Base-by-base conservation (phyloP, 2,888 invertebrate species). In the Camptogramma bilineatum region DNA sequence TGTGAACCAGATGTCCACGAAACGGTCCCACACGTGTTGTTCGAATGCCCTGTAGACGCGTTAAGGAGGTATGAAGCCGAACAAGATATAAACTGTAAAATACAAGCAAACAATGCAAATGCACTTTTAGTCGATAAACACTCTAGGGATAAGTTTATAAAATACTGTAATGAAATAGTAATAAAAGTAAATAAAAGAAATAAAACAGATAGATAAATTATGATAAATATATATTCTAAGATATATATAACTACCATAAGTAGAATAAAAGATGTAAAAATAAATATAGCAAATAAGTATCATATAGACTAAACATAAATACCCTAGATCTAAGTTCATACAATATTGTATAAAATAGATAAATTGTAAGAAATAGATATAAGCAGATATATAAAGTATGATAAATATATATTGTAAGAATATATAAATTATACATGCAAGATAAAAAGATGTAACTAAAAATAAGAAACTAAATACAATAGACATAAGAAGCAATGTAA, bases 1-100 rank as follows among this genome's bases (percentile, higher is more conserved):
- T 72, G 72, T 13, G 69, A 72, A 0, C 67, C 64, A 0, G 57
- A 0, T 0, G 8, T 1, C 0, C 4, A 13, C 0, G 69, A 68
- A 18, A 58, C 59, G 0, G 9, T 55, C 0, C 0, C 5, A 0
- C 70, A 70, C 13, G 34, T 67, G 0, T 1, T 67, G 0, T 19
- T 52, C 10, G 60, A 64, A 2, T 69, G 69, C 18, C 64, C 64
- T 0, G 31, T 51, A 0, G 47, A 13, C 31, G 57, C 62, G 57
- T 54, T 58, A 55, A 60, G 63, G 10, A 52, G 52, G 18, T 52
- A 34, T 10, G 28, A 52, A 9, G 2, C 17, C 0, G 28, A 34
- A 4, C 18, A 52, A 4, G 60, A 61, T 62, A 58, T 62, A 58
- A 64, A 62, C n/a, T 18, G 39, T 44, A 21, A 10, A 13, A 4